Evolutionary conservation across 1,140 invertebrate species (phyloP).

Genomic region (Tetramorium parvispinum): DNA sequence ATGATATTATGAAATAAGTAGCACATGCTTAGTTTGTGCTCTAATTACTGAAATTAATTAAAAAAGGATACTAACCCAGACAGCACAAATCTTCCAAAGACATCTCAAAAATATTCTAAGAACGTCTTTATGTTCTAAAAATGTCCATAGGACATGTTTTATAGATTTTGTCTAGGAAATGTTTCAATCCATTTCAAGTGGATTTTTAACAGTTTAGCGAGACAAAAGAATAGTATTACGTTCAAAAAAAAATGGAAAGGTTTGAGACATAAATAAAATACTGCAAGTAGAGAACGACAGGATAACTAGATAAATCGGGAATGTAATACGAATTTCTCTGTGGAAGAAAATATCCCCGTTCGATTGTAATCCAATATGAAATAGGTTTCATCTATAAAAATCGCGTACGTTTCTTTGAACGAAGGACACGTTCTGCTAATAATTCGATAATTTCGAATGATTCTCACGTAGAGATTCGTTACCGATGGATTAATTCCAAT

Average conservation of each 20-base stretch:
- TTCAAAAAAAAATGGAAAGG: neutral
- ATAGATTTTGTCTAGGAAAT: no score
- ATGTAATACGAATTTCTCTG: neutral
- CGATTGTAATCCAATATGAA: neutral
- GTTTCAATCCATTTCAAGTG: neutral
- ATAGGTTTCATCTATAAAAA: neutral
- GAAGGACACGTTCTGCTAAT: neutral
- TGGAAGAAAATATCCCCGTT: neutral
- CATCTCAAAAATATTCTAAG: no score
- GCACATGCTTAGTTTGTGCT: no score
- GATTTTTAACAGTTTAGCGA: neutral
- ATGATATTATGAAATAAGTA: neutral
- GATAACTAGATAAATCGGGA: neutral
- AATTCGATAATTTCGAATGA: slow-evolving; percentile 19
- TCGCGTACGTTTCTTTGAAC: neutral
- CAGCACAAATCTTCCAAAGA: no score
- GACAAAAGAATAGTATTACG: neutral
- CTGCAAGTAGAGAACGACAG: neutral
- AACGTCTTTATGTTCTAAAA: no score
- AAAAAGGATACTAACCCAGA: neutral
- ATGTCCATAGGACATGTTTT: no score
- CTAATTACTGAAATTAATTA: neutral
- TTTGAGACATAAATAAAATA: neutral
- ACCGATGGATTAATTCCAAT: neutral
- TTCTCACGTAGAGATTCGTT: slow-evolving; percentile 34